A percentile compares a stretch with the other conserved stretches of the same genome.
phyloP scores from a whole-genome alignment of 2,113 vertebrate species.

The Festucalex cinctus region DNA sequence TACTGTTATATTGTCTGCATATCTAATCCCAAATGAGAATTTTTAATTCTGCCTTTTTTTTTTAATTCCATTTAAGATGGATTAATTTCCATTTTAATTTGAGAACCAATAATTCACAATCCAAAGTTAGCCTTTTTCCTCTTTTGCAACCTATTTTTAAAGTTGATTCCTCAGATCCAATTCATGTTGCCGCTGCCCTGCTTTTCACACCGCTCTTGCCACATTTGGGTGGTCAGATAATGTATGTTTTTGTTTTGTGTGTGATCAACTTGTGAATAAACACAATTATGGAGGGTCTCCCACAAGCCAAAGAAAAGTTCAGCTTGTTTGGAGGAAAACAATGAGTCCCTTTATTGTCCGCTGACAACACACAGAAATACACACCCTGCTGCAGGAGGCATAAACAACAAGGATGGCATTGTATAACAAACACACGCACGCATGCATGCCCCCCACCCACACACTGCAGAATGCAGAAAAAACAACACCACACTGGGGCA shows the following conservation, averaged over 20 bases:
- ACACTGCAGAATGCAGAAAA: slow-evolving; percentile 19
- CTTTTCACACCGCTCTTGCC: neutral
- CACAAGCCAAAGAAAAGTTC: slow-evolving; percentile 48
- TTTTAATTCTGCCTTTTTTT: too few relatives aligned
- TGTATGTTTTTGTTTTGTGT: neutral
- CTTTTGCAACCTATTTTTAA: neutral
- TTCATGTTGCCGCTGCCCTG: neutral
- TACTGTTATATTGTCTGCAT: too few relatives aligned
- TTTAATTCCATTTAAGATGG: neutral
- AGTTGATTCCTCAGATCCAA: neutral
- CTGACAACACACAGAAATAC: slow-evolving; percentile 50
- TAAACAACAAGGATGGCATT: slow-evolving; percentile 61
- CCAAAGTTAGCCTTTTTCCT: neutral
- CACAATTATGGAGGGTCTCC: slow-evolving; percentile 25
- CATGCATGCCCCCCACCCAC: slow-evolving; percentile 12
- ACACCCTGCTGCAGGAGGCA: slow-evolving; percentile 30
- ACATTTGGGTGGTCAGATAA: neutral
- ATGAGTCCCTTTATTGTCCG: slow-evolving; percentile 64
- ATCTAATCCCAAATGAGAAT: too few relatives aligned
- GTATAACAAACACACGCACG: slow-evolving; percentile 39
- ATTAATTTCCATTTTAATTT: neutral
- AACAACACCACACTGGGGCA: slow-evolving; percentile 3
- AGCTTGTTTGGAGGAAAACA: slow-evolving; percentile 61
- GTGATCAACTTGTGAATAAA: slow-evolving; percentile 23
- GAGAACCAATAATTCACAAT: neutral